Evolutionary conservation across 2,113 vertebrate species (phyloP).

Genomic region (Toxotes chatareus): DNA sequence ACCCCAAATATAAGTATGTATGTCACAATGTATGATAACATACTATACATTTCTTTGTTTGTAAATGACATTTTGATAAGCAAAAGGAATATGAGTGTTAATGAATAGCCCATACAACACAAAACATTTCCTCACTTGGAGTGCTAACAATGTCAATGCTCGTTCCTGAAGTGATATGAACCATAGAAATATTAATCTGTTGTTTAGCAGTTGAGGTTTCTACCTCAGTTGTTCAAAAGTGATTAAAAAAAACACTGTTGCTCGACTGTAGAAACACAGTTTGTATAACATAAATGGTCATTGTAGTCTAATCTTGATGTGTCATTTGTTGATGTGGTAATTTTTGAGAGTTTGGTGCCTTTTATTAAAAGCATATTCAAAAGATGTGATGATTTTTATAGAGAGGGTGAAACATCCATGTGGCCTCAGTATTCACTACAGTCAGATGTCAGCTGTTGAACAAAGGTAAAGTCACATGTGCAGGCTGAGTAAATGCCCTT

Average conservation of each 20-base stretch:
- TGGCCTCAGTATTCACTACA: background rate
- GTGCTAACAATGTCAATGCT: background rate
- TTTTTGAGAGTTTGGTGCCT: background rate
- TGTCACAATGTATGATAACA: too few species aligned
- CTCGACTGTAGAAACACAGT: background rate
- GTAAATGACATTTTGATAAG: too few species aligned
- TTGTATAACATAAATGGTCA: too few species aligned
- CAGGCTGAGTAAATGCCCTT: conserved; percentile 21
- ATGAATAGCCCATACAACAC: too few species aligned
- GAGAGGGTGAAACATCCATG: too few species aligned
- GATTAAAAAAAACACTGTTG: background rate
- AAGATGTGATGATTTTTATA: too few species aligned
- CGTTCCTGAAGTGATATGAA: background rate
- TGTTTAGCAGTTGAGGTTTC: too few species aligned
- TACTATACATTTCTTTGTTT: too few species aligned
- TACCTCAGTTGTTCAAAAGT: background rate
- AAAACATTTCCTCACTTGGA: too few species aligned
- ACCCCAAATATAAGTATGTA: too few species aligned
- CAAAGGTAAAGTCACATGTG: conserved; percentile 4
- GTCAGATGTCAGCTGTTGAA: conserved; percentile 17
- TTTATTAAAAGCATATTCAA: background rate
- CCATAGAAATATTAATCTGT: too few species aligned
- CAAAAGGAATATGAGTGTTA: background rate
- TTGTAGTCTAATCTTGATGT: background rate
- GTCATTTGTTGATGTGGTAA: background rate